phyloP scores from a whole-genome alignment of 2,888 invertebrate genomes.

The Scaeva pyrastri region DNA sequence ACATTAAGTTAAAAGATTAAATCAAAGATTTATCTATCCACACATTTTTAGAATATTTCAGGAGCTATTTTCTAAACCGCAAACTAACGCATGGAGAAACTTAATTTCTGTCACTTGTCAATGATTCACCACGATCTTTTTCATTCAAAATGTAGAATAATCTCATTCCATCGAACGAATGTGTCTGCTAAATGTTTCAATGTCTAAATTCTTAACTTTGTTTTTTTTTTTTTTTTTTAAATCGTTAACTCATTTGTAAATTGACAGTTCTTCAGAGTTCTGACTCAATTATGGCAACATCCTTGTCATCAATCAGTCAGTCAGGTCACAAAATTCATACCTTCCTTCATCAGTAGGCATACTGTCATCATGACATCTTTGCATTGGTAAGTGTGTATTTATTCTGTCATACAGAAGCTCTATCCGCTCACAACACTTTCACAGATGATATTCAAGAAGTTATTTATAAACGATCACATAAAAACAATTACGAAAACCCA shows the following conservation, averaged over 20 bases:
- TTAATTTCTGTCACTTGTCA: too few relatives aligned
- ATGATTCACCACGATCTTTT: too few relatives aligned
- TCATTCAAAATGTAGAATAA: too few relatives aligned
- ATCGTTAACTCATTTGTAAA: not conserved
- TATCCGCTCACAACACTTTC: not conserved
- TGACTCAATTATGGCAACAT: conserved; percentile 45
- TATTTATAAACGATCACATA: conserved; percentile 64
- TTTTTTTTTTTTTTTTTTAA: too few relatives aligned
- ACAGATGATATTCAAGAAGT: not conserved
- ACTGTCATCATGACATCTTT: conserved; percentile 28
- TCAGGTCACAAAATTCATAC: conserved; percentile 32
- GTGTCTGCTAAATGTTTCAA: too few relatives aligned
- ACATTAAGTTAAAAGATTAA: too few relatives aligned
- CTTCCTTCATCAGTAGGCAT: conserved; percentile 19
- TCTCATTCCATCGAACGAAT: too few relatives aligned
- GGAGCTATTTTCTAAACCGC: too few relatives aligned
- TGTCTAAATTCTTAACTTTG: too few relatives aligned
- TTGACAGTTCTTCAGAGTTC: not conserved
- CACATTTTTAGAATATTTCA: too few relatives aligned
- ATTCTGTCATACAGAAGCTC: conserved; percentile 49
- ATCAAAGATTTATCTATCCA: too few relatives aligned
- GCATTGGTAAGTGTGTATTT: not conserved
- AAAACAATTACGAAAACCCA: conserved; percentile 61
- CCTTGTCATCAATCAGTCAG: conserved; percentile 64
- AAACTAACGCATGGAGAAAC: too few relatives aligned